phyloP scores from a whole-genome alignment of 2,888 invertebrate species.

The Tenodera sinensis region DNA sequence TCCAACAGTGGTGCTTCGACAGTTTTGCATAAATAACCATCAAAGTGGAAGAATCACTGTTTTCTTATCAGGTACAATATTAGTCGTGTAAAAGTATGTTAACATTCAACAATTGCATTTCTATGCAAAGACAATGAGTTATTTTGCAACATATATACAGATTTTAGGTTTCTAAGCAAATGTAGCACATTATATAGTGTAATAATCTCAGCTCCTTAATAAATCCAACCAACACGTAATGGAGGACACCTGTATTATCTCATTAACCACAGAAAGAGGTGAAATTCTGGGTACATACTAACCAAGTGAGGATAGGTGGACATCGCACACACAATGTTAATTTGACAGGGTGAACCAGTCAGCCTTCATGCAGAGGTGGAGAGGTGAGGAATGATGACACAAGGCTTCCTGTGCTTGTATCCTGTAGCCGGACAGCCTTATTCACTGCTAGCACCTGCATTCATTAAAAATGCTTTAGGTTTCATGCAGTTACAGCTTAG shows the following conservation, averaged over 20 bases:
- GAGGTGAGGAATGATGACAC: background rate
- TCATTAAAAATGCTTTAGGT: background rate
- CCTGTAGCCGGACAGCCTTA: background rate
- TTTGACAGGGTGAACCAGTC: background rate
- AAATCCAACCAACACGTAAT: background rate
- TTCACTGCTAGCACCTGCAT: background rate
- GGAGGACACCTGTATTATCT: background rate
- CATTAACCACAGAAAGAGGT: background rate
- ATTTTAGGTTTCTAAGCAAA: background rate
- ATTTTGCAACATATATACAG: background rate
- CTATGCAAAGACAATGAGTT: background rate
- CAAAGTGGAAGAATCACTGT: background rate
- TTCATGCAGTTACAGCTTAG: background rate
- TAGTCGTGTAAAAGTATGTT: background rate
- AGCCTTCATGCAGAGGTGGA: background rate
- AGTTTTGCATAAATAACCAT: background rate
- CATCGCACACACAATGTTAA: background rate
- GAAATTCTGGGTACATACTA: background rate
- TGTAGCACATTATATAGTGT: background rate
- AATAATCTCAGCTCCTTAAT: background rate
- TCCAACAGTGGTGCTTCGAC: background rate
- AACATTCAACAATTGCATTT: background rate
- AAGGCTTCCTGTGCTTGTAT: background rate
- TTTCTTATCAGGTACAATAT: background rate
- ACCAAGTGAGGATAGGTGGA: background rate